Evolutionary conservation across 2,113 vertebrate genomes (phyloP).

Genomic region (Podarcis muralis): DNA sequence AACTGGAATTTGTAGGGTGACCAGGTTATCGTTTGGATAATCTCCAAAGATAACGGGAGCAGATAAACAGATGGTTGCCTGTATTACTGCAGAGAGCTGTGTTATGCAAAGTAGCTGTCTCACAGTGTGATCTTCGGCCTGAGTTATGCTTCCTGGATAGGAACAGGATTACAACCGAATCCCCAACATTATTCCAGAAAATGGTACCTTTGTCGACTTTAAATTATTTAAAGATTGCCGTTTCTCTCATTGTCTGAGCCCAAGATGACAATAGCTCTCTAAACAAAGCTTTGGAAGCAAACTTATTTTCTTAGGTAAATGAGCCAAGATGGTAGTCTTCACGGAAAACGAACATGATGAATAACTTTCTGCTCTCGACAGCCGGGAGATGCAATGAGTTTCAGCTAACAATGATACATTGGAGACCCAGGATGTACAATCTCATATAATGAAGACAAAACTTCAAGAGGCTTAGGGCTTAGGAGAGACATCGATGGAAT

Average conservation of each 20-base stretch:
- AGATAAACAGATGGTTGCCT: neutral
- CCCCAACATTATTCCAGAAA: neutral
- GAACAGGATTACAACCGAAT: neutral
- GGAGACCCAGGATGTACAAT: neutral
- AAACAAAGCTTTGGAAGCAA: slow-evolving; percentile 5
- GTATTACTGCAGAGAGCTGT: neutral
- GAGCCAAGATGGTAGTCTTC: neutral
- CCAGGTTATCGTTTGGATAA: neutral
- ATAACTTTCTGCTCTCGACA: neutral
- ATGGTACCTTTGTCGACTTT: neutral
- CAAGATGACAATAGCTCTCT: neutral
- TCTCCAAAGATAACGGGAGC: neutral
- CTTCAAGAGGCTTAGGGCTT: neutral
- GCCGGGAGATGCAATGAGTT: neutral
- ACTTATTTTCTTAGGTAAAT: neutral
- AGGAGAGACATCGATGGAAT: neutral
- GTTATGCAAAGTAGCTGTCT: neutral
- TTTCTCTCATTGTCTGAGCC: neutral
- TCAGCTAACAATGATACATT: slow-evolving; percentile 16
- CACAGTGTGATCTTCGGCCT: neutral
- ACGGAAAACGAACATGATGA: neutral
- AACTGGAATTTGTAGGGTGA: neutral
- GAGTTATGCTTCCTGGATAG: too few relatives aligned
- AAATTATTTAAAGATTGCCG: neutral
- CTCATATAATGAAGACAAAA: slow-evolving; percentile 20